phyloP scores from a whole-genome alignment of 1,140 invertebrate species.

The Tetraneura akinire region DNA sequence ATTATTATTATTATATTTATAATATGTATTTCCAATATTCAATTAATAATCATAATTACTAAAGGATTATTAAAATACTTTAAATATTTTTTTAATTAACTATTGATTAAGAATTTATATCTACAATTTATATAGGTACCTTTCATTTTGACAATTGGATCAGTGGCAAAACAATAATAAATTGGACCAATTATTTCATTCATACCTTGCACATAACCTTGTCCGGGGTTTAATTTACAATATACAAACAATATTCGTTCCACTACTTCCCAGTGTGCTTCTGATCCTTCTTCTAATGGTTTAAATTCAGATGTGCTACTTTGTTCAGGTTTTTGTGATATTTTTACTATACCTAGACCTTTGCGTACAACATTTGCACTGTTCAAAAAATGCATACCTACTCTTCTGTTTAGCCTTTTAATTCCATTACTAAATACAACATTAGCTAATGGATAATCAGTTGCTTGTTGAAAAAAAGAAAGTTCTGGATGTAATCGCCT shows the following conservation, averaged over 20 bases:
- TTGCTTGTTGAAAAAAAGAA: conserved; percentile 93
- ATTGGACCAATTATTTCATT: conserved; percentile 99
- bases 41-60: too few relatives aligned
- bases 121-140: conserved; percentile 64
- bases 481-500: conserved; percentile 92
- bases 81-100: too few relatives aligned
- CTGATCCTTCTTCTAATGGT: conserved; percentile 77
- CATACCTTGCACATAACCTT: conserved; percentile 98
- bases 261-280: conserved; percentile 96
- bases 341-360: conserved; percentile 86
- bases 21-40: too few relatives aligned
- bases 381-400: conserved; percentile 81
- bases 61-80: too few relatives aligned
- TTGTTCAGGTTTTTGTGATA: conserved; percentile 66
- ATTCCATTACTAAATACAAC: conserved; percentile 74
- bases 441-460: conserved; percentile 77
- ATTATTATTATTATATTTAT: too few relatives aligned
- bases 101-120: too few relatives aligned
- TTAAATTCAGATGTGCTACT: conserved; percentile 77
- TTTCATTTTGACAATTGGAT: conserved; percentile 79
- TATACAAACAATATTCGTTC: conserved; percentile 96
- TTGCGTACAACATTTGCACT: conserved; percentile 86
- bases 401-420: conserved; percentile 81
- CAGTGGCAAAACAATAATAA: conserved; percentile 94
- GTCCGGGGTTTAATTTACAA: conserved; percentile 96